These are phyloP conservation scores for Chydorus sphaericus DNA, from an alignment of 2,888 invertebrate species.

Conservation along the genomic window DNA sequence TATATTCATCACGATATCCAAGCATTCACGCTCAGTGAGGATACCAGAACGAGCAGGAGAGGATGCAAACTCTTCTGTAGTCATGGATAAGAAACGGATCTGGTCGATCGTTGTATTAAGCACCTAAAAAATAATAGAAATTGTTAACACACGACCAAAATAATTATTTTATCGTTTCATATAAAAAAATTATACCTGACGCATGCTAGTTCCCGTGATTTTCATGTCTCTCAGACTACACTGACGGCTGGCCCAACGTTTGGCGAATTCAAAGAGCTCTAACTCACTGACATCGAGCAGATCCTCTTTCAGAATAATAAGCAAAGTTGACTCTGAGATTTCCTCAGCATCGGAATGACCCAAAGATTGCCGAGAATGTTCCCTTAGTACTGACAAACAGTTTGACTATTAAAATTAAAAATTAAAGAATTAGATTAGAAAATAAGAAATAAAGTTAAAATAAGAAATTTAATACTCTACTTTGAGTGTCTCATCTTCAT, in stretches of 20 bases:
- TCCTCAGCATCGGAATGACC: slow-evolving; percentile 61
- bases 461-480: no score
- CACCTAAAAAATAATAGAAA: slow-evolving; percentile 19
- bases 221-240: slow-evolving; percentile 32
- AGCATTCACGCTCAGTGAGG: slow-evolving; percentile 58
- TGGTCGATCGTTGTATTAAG: slow-evolving; percentile 44
- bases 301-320: slow-evolving; percentile 58
- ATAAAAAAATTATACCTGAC: slow-evolving; percentile 18
- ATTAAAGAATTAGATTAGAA: no score
- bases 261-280: slow-evolving; percentile 57
- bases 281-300: slow-evolving; percentile 56
- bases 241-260: slow-evolving; percentile 47
- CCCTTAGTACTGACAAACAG: not conserved
- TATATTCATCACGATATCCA: slow-evolving; percentile 68
- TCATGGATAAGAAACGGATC: slow-evolving; percentile 62
- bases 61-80: slow-evolving; percentile 67
- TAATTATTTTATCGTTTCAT: slow-evolving; percentile 24
- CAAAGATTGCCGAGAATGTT: slow-evolving; percentile 46
- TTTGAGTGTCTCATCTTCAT: slow-evolving; percentile 66
- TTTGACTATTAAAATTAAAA: not conserved
- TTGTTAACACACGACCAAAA: slow-evolving; percentile 15
- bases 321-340: slow-evolving; percentile 54
- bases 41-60: slow-evolving; percentile 59
- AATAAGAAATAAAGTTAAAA: no score
- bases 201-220: slow-evolving; percentile 18